These are phyloP conservation scores for Seriola rivoliana DNA, from an alignment of 2,113 vertebrate genomes.

Conservation along the genomic window DNA sequence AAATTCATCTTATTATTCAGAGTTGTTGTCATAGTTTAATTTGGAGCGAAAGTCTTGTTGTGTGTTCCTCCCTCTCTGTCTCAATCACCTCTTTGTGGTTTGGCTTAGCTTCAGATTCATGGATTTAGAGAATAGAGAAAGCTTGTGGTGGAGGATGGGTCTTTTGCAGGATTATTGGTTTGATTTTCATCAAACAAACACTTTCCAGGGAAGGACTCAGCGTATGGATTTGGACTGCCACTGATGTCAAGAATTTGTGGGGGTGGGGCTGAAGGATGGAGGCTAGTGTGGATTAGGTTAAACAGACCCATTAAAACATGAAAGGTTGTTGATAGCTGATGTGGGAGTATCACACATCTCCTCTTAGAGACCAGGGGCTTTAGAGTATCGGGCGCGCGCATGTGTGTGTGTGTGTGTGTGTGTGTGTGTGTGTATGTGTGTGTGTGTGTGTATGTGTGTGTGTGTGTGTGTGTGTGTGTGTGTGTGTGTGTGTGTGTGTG, in stretches of 20 bases:
- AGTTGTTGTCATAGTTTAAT: neutral
- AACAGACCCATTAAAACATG: slow-evolving; percentile 72
- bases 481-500: slow-evolving; percentile 18
- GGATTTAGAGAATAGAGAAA: slow-evolving; percentile 3
- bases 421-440: neutral
- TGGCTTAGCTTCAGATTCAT: slow-evolving; percentile 4
- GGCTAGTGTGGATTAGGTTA: slow-evolving; percentile 64
- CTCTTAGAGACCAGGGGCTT: slow-evolving; percentile 59
- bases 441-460: slow-evolving; percentile 21
- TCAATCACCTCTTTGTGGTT: slow-evolving; percentile 8
- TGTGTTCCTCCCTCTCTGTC: neutral
- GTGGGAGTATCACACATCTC: slow-evolving; percentile 67
- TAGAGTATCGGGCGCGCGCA: slow-evolving; percentile 16
- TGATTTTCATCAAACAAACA: slow-evolving; percentile 57
- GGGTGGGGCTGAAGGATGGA: slow-evolving; percentile 19
- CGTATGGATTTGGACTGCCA: slow-evolving; percentile 30
- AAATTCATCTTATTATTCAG: neutral
- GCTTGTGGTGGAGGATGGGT: neutral
- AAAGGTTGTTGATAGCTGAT: slow-evolving; percentile 72
- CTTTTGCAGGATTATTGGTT: slow-evolving; percentile 28
- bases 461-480: slow-evolving; percentile 11
- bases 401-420: slow-evolving; percentile 11
- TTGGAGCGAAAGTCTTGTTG: neutral
- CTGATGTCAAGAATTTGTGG: slow-evolving; percentile 25
- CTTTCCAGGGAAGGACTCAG: slow-evolving; percentile 30